A percentile compares a stretch with the other conserved stretches of the same genome.
Evolutionary conservation across 1,140 invertebrate genomes (phyloP).

Genomic region (Cataglyphis hispanica): DNA sequence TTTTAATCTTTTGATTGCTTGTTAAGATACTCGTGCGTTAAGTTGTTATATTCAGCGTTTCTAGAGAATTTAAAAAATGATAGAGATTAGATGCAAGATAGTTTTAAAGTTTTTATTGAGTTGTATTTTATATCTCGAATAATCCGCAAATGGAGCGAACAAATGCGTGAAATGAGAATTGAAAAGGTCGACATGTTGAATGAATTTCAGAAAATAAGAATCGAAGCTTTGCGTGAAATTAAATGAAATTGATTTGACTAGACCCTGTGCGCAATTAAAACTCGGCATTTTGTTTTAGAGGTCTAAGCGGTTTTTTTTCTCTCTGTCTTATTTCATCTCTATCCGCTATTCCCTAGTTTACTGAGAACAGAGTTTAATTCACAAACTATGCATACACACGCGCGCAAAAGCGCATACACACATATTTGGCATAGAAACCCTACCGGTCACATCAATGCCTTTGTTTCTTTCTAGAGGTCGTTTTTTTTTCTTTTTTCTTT

Average conservation of each 20-base stretch:
- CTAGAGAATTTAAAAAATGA: background rate
- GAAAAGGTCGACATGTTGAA: background rate
- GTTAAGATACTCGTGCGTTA: background rate
- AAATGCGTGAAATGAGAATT: background rate
- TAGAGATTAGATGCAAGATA: background rate
- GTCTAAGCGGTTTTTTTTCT: slow-evolving; percentile 37
- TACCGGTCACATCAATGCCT: slow-evolving; percentile 79
- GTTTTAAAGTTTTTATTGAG: background rate
- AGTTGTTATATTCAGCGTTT: background rate
- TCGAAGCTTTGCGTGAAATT: slow-evolving; percentile 33
- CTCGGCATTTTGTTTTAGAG: slow-evolving; percentile 58
- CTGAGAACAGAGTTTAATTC: slow-evolving; percentile 74
- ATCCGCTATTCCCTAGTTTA: slow-evolving; percentile 63
- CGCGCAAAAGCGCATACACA: slow-evolving; percentile 64
- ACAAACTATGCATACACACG: slow-evolving; percentile 73
- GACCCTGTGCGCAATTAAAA: slow-evolving; percentile 78
- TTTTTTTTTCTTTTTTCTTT: slow-evolving; percentile 63
- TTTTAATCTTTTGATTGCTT: background rate
- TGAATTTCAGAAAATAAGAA: background rate
- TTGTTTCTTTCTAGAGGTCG: slow-evolving; percentile 38
- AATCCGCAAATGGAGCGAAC: background rate
- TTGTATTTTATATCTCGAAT: background rate
- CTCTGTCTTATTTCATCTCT: slow-evolving; percentile 23
- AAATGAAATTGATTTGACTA: slow-evolving; percentile 75
- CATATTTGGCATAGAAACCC: slow-evolving; percentile 85